Conservation (phyloP, 2,113 vertebrate species). For the Archocentrus centrarchus region DNA sequence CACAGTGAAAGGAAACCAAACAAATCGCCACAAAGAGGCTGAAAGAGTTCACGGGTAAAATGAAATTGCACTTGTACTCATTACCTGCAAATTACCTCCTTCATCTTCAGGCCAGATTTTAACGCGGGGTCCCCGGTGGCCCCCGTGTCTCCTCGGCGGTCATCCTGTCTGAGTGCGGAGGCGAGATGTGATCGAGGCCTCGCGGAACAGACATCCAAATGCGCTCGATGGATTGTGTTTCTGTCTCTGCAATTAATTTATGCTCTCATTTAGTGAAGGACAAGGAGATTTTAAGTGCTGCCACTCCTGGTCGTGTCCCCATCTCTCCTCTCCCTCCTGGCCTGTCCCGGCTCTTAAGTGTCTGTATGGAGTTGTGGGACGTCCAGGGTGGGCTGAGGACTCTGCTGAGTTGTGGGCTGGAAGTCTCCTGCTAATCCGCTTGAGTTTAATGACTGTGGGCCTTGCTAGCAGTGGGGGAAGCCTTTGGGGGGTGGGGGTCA, state of each 20-base stretch:
- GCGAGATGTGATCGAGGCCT: constrained; percentile 32
- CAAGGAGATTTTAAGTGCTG: background rate
- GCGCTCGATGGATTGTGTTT: background rate
- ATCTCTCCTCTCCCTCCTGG: background rate
- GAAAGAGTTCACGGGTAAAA: background rate
- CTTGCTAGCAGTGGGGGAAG: constrained; percentile 60
- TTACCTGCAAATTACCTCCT: constrained; percentile 78
- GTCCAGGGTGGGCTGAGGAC: constrained; percentile 4
- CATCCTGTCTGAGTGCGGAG: constrained; percentile 70
- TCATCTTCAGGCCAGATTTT: constrained; percentile 76
- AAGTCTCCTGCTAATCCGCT: constrained; percentile 79
- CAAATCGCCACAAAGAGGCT: background rate
- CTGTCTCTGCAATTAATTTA: constrained; percentile 7
- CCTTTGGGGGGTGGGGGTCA: constrained; percentile 69
- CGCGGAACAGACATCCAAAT: constrained; percentile 24
- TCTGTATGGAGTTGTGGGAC: constrained; percentile 18
- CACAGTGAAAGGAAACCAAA: background rate
- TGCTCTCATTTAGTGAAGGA: constrained; percentile 1
- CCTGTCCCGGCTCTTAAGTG: constrained; percentile 28
- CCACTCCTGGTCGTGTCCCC: background rate
- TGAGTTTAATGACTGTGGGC: constrained; percentile 76
- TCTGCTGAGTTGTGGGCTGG: constrained; percentile 48
- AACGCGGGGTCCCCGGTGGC: constrained; percentile 46
- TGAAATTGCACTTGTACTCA: constrained; percentile 14
- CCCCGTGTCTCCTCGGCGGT: constrained; percentile 58